A percentile compares a stretch with the other conserved stretches of the same genome.
Evolutionary conservation across 1,140 invertebrate genomes (phyloP).

Genomic region (Papilio machaon): DNA sequence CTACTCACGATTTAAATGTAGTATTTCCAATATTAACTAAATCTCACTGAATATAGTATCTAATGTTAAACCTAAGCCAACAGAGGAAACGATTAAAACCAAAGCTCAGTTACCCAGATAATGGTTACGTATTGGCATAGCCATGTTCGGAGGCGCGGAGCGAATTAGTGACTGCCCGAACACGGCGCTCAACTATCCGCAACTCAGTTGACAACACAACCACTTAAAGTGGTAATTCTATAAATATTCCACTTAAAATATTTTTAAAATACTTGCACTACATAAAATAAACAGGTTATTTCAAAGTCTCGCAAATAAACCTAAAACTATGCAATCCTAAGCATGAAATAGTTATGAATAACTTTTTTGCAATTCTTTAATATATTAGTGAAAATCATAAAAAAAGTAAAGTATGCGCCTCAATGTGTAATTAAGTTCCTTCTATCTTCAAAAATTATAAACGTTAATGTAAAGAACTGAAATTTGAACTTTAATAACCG

Average conservation of each 20-base stretch:
- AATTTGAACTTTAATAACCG: too few species aligned
- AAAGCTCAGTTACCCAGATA: background rate
- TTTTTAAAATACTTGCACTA: too few species aligned
- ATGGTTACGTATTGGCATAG: background rate
- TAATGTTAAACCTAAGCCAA: background rate
- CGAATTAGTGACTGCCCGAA: background rate
- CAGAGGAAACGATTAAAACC: background rate
- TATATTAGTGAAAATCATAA: too few species aligned
- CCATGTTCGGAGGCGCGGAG: background rate
- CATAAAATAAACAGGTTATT: too few species aligned
- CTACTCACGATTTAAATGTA: too few species aligned
- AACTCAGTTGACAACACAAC: background rate
- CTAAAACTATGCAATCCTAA: background rate
- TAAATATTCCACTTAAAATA: background rate
- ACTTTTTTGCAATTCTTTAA: too few species aligned
- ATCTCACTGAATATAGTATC: background rate
- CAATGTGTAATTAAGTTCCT: too few species aligned
- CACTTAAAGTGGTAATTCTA: background rate
- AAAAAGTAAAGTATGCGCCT: too few species aligned
- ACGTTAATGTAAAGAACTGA: too few species aligned
- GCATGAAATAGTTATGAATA: background rate
- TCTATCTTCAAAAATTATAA: too few species aligned
- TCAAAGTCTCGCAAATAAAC: background rate
- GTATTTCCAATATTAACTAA: background rate
- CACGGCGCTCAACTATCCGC: background rate